phyloP scores from a whole-genome alignment of 2,797 vertebrate species.

The Acropternis orthonyx region DNA sequence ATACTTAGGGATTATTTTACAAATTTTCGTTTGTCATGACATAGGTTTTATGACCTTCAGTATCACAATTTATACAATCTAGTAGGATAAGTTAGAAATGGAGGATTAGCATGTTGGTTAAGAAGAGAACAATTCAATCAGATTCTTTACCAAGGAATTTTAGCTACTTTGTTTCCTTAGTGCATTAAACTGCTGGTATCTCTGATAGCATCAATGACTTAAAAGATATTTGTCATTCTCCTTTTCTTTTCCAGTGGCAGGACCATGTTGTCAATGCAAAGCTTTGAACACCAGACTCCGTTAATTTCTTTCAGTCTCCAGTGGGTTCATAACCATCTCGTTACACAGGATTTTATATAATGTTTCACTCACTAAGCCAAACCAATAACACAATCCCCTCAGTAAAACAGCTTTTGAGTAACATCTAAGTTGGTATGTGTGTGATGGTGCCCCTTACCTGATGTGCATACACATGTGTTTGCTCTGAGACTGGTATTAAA shows the following conservation, averaged over 20 bases:
- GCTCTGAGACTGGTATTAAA: neutral
- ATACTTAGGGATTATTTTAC: neutral
- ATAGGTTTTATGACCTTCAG: neutral
- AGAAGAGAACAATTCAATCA: neutral
- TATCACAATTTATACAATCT: neutral
- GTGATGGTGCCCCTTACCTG: neutral
- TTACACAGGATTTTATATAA: neutral
- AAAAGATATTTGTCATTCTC: neutral
- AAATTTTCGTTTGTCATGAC: neutral
- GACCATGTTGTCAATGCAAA: neutral
- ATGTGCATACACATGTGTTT: neutral
- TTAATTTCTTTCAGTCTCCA: neutral
- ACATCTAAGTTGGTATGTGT: rapidly evolving
- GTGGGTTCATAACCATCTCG: neutral
- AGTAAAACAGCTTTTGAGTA: neutral
- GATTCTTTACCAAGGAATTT: neutral
- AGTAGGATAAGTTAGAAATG: neutral
- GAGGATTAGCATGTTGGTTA: neutral
- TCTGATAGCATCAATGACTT: neutral
- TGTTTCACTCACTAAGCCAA: rapidly evolving
- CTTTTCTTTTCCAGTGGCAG: neutral
- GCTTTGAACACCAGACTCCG: neutral
- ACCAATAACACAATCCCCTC: neutral
- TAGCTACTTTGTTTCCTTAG: neutral
- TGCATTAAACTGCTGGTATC: neutral